A percentile compares a stretch with the other conserved stretches of the same genome.
phyloP scores from a whole-genome alignment of 2,797 vertebrate genomes.

The Crypturellus tataupa region DNA sequence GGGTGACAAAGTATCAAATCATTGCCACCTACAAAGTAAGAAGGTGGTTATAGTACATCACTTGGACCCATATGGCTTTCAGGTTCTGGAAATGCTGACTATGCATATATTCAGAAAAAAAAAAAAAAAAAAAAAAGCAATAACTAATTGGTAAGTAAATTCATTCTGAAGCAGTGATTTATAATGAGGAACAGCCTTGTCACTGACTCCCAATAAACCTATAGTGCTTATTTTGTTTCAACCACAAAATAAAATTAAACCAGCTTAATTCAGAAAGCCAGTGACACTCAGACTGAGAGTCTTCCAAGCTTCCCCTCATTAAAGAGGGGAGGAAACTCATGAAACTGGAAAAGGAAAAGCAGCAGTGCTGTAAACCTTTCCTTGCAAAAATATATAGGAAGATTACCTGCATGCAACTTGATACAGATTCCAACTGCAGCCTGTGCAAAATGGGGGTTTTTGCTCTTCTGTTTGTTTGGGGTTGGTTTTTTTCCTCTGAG shows the following conservation, averaged over 20 bases:
- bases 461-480: not conserved
- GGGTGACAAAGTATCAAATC: not conserved
- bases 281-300: accelerated
- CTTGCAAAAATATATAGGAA: constrained; percentile 19
- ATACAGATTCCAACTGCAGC: constrained; percentile 25
- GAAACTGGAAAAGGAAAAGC: not conserved
- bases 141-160: constrained; percentile 30
- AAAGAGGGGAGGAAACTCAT: not conserved
- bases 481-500: constrained; percentile 14
- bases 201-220: not conserved
- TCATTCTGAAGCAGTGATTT: constrained; percentile 1
- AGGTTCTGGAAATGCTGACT: constrained; percentile 34
- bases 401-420: constrained; percentile 25
- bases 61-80: not conserved
- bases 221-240: not conserved
- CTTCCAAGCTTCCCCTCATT: not conserved
- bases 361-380: not conserved
- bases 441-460: not conserved
- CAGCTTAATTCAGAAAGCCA: constrained; percentile 16
- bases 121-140: not conserved
- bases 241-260: constrained; percentile 19
- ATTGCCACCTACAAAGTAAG: not conserved
- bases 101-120: not conserved
- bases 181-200: not conserved
- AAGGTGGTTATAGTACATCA: not conserved